phyloP scores from a whole-genome alignment of 2,797 vertebrate species.

The Cottoperca gobio region DNA sequence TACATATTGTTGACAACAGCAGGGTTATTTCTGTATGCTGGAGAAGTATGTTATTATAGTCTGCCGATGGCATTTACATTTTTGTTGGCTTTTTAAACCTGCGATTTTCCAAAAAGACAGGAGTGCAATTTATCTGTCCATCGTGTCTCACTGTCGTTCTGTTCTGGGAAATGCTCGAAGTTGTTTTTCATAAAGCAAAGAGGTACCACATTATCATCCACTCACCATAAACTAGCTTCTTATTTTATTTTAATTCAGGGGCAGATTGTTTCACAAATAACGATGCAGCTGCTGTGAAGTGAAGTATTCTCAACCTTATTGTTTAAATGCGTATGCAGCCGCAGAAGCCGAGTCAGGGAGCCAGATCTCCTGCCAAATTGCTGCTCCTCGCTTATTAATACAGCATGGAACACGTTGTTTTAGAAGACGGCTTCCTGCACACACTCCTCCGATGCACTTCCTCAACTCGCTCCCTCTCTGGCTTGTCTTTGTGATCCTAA shows the following conservation, averaged over 20 bases:
- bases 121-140: slow-evolving; percentile 13
- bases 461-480: not conserved
- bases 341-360: not conserved
- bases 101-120: slow-evolving; percentile 1
- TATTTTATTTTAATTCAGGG: slow-evolving; percentile 8
- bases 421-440: slow-evolving; percentile 14
- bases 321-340: slow-evolving; percentile 17
- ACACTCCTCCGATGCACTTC: not conserved
- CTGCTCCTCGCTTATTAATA: slow-evolving; percentile 30
- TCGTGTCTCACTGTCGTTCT: not conserved
- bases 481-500: slow-evolving; percentile 31
- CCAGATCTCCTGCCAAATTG: slow-evolving; percentile 24
- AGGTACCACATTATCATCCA: not conserved
- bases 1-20: slow-evolving; percentile 30
- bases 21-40: slow-evolving; percentile 15
- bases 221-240: slow-evolving; percentile 4
- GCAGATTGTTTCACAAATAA: not conserved
- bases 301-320: not conserved
- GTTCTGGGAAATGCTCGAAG: not conserved
- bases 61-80: not conserved
- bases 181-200: slow-evolving; percentile 8
- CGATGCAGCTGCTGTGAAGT: not conserved
- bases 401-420: slow-evolving; percentile 21
- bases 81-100: slow-evolving; percentile 14
- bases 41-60: slow-evolving; percentile 7